Evolutionary conservation across 2,113 vertebrate genomes (phyloP).

Genomic region (Chrysochloris asiatica): DNA sequence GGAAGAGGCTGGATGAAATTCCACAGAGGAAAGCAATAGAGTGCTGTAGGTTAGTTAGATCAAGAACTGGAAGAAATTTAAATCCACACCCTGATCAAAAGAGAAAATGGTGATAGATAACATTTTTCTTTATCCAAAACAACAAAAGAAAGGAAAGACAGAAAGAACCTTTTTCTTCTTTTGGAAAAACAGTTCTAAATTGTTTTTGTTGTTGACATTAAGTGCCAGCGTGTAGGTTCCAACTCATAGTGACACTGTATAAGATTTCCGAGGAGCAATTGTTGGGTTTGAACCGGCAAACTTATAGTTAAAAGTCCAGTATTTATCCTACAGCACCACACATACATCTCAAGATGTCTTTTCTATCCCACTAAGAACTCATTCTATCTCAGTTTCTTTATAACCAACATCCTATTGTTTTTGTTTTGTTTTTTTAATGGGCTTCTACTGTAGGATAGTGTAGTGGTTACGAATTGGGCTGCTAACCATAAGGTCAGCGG

Average conservation of each 20-base stretch:
- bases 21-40: neutral
- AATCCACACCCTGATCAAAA: slow-evolving; percentile 22
- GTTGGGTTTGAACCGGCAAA: too few relatives aligned
- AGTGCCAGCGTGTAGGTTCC: too few relatives aligned
- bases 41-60: neutral
- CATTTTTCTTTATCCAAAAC: slow-evolving; percentile 26
- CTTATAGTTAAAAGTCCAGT: too few relatives aligned
- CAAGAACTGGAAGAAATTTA: neutral
- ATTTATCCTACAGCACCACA: too few relatives aligned
- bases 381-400: slow-evolving; percentile 7
- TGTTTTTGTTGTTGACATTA: too few relatives aligned
- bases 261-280: too few relatives aligned
- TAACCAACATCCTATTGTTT: neutral
- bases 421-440: too few relatives aligned
- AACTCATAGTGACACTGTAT: too few relatives aligned
- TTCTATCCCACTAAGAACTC: neutral
- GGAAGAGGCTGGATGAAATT: slow-evolving; percentile 16
- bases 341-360: too few relatives aligned
- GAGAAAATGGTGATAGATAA: neutral
- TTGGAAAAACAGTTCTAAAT: slow-evolving; percentile 13
- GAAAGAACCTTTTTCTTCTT: neutral
- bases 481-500: too few relatives aligned
- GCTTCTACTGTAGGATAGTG: too few relatives aligned
- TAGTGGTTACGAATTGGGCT: too few relatives aligned
- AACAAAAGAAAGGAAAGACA: neutral